Base-by-base conservation (phyloP, 2,113 vertebrate species). In the Terrapene triunguis region DNA sequence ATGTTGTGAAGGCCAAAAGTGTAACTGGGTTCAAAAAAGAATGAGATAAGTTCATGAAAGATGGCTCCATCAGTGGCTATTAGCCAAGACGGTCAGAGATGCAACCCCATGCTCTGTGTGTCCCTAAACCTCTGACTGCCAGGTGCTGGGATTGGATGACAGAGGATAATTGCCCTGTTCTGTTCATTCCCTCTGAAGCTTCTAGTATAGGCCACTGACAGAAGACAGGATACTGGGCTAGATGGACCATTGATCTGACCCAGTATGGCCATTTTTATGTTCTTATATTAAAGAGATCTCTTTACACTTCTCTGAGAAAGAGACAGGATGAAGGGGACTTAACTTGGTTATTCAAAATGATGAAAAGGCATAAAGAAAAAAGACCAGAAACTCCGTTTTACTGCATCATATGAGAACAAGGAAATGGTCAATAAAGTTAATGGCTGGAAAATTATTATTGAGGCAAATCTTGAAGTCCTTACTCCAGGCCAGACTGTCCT, bases 251-350 rank as follows among this genome's bases (percentile, higher is more conserved):
- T n/a, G 62, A 17, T 69, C 32, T 69, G 16, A n/a, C 35, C 29
- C 16, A n/a, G 35, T 69, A 69, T n/a, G 14, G 62, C 35, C 59
- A 32, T 65, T 32, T 8, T 65, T 35, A 35, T 69, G 35, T 69
- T 69, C 35, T 8, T 69, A n/a, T 62, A 13, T 62, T 62, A 14
- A 62, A 69, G 62, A 69, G 14, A 69, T 69, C 62, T n/a, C 62
- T 69, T n/a, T n/a, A 69, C 38, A 53, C 35, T 78, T 11, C 5
- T 0, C 0, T 54, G 12, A 22, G 35, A 96, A 12, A 35, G 19
- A n/a, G 32, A n/a, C 35, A 7, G 62, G 27, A 32, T 62, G 32
- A 6, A 62, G 59, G 29, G 12, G 62, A 69, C 35, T 69, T 16
- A 69, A 8, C 62, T 69, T 17, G 16, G 4, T n/a, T n/a, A 32